Percentiles rank a stretch among this genome's conserved stretches.
phyloP scores from a whole-genome alignment of 2,797 vertebrate species.

The Tachyglossus aculeatus region DNA sequence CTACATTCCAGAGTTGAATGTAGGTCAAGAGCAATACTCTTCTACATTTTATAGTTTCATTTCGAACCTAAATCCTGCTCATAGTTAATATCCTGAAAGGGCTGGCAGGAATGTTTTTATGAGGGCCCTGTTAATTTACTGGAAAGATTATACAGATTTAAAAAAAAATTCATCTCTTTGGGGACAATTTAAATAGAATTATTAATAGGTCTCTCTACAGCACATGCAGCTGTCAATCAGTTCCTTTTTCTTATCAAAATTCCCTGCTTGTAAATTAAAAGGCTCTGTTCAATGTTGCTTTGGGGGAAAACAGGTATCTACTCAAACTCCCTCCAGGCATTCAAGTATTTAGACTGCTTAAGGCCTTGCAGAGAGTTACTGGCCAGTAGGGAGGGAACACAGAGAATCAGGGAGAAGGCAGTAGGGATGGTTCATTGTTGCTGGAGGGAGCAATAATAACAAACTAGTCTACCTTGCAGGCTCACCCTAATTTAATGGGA shows the following conservation, averaged over 20 bases:
- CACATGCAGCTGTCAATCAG: slow-evolving; percentile 49
- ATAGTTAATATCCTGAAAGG: background rate
- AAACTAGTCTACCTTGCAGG: background rate
- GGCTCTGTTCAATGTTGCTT: background rate
- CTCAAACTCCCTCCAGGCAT: background rate
- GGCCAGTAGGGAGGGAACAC: background rate
- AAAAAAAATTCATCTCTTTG: slow-evolving; percentile 26
- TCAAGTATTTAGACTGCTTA: background rate
- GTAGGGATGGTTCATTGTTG: background rate
- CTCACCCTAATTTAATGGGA: background rate
- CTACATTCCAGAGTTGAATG: slow-evolving; percentile 14
- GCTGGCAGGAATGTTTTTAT: background rate
- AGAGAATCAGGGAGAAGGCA: background rate
- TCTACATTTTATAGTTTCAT: slow-evolving; percentile 15
- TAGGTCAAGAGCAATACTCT: slow-evolving; percentile 49
- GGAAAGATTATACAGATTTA: slow-evolving; percentile 10
- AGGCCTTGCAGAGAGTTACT: too few relatives aligned
- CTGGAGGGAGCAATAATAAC: too few relatives aligned
- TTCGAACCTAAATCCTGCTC: slow-evolving; percentile 18
- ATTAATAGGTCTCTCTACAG: slow-evolving; percentile 14
- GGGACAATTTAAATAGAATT: slow-evolving; percentile 11
- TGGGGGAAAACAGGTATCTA: background rate
- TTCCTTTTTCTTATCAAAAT: slow-evolving; percentile 26
- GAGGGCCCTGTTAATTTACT: background rate
- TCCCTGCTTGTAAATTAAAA: slow-evolving; percentile 4